A percentile compares a stretch with the other conserved stretches of the same genome.
Conservation (phyloP, 2,113 vertebrate species). For the Crotophaga sulcirostris region DNA sequence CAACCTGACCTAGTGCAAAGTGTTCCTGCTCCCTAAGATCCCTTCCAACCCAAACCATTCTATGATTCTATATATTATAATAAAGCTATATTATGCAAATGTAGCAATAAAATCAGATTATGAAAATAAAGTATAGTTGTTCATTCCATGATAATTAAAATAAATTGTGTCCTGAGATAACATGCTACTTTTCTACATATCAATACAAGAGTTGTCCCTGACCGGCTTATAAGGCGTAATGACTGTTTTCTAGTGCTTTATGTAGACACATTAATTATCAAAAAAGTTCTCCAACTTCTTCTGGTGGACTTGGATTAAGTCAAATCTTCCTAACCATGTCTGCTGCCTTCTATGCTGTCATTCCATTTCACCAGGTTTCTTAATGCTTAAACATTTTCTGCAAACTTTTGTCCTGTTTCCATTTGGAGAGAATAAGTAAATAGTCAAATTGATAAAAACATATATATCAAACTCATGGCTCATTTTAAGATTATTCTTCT, state of each 20-base stretch:
- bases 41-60: no score
- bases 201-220: not conserved
- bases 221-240: not conserved
- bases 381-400: not conserved
- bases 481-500: not conserved
- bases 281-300: not conserved
- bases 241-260: not conserved
- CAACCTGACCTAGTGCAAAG: no score
- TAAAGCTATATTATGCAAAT: not conserved
- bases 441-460: not conserved
- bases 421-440: not conserved
- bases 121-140: not conserved
- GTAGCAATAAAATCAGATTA: not conserved
- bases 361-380: not conserved
- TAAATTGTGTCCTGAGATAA: not conserved
- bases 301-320: not conserved
- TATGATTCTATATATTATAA: no score
- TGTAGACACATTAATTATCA: not conserved
- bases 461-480: not conserved
- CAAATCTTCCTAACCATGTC: not conserved
- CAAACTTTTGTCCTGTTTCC: not conserved
- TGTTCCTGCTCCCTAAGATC: no score
- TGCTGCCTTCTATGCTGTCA: not conserved
- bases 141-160: fast-evolving
- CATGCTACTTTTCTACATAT: not conserved